Conservation (phyloP, 2,888 invertebrate species). For the Ganaspis brasiliensis region DNA sequence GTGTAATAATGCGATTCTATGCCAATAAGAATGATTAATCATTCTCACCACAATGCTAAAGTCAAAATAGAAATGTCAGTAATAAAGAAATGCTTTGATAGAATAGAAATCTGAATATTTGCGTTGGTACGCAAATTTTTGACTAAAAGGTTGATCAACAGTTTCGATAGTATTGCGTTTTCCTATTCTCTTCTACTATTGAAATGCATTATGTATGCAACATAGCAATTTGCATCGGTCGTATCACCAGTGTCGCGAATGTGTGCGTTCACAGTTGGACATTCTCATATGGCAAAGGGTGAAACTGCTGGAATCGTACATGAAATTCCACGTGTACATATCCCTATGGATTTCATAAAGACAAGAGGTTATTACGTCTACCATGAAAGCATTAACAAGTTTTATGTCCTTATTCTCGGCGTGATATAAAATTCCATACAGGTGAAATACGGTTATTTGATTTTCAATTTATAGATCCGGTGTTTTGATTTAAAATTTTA, state of each 20-base stretch:
- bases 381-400: background rate
- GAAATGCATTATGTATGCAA: constrained; percentile 31
- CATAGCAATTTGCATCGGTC: constrained; percentile 24
- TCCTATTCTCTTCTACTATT: background rate
- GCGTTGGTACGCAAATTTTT: background rate
- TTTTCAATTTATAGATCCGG: too few relatives aligned
- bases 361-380: background rate
- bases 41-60: too few relatives aligned
- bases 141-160: constrained; percentile 2
- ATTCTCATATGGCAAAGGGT: background rate
- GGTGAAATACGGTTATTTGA: too few relatives aligned
- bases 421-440: too few relatives aligned
- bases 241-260: background rate
- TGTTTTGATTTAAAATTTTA: too few relatives aligned
- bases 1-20: too few relatives aligned
- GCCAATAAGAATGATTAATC: too few relatives aligned
- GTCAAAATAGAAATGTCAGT: too few relatives aligned
- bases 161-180: constrained; percentile 22
- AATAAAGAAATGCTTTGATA: background rate
- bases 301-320: background rate
- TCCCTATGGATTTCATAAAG: background rate
- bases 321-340: background rate
- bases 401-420: too few relatives aligned
- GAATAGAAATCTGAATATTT: too few relatives aligned
- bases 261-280: constrained; percentile 4